Evolutionary conservation across 2,888 invertebrate species (phyloP), one percentile per base, ranked within the genome.

Genomic region (Scaptodrosophila latifasciaeformis): DNA sequence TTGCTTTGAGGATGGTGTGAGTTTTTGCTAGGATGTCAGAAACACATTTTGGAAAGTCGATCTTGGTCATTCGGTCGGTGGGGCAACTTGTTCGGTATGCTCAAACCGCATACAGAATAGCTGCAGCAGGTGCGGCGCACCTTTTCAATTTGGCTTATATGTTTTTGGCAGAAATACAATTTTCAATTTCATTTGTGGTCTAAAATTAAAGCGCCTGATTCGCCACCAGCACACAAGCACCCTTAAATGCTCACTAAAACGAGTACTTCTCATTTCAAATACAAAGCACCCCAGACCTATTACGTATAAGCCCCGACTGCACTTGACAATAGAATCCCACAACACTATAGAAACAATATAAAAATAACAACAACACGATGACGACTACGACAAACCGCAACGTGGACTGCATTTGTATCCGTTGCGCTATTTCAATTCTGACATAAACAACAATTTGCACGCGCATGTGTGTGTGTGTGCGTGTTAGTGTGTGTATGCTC

Each of bases 241-340:
- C n/a, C n/a, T 13, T 15, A 34, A 7, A 34, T 3, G 2, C n/a
- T 2, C 34, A 34, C 10, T 13, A 6, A 13, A 5, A 4, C 6
- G 12, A 13, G 13, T 34, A 34, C 34, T 13, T 15, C 34, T 34
- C 13, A 13, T 13, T 34, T 34, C 7, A n/a, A 12, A 34, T 12
- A 12, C 6, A 7, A 34, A 34, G 6, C n/a, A 10, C 13, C 34
- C 12, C 12, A 34, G 43, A 49, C 50, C 55, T 56, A 70, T 63
- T 70, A 62, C 67, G 67, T 70, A 65, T 65, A 71, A 69, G 49
- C 51, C 62, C n/a, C 54, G 69, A 66, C 56, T 72, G 72, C 76
- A 69, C 79, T 72, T 72, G 72, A 76, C 76, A 72, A 72, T 69
- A 68, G 66, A 72, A 76, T 79, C 27, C 43, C 13, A 15, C 27